A percentile compares a stretch with the other conserved stretches of the same genome.
Evolutionary conservation across 1,140 invertebrate genomes (phyloP).

Genomic region (Arctopsyche grandis): DNA sequence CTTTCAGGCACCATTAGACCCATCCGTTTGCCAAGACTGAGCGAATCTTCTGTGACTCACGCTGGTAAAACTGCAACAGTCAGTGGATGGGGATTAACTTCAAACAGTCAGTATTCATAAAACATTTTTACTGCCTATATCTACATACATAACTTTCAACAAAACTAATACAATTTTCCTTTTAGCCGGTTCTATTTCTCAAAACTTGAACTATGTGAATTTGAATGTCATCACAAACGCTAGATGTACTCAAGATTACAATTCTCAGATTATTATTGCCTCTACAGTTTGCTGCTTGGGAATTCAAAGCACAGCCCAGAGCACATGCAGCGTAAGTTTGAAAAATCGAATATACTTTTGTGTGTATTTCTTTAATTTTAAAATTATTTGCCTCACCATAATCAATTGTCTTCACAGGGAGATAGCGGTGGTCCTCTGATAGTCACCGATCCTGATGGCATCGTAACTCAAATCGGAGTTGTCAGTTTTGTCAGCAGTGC

Average conservation of each 20-base stretch:
- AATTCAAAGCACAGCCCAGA: conserved; percentile 42
- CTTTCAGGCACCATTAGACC: conserved; percentile 29
- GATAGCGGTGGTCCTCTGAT: conserved; percentile 68
- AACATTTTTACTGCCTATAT: too few species aligned
- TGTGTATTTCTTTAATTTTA: too few species aligned
- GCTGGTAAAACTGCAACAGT: conserved; percentile 47
- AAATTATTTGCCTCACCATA: too few species aligned
- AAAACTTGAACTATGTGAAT: conserved; percentile 52
- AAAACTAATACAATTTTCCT: neutral
- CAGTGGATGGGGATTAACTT: conserved; percentile 55
- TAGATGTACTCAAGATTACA: conserved; percentile 47
- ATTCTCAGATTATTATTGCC: conserved; percentile 38
- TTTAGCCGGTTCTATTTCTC: conserved; percentile 45
- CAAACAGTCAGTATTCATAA: conserved; percentile 46
- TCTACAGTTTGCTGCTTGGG: conserved; percentile 52
- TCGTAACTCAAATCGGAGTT: conserved; percentile 63
- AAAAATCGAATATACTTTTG: too few species aligned
- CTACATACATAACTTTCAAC: too few species aligned
- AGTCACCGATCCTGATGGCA: conserved; percentile 59
- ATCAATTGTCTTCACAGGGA: conserved; percentile 61
- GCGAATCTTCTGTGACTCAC: neutral
- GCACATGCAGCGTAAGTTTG: conserved; percentile 54
- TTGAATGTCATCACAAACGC: conserved; percentile 51
- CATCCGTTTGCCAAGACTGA: conserved; percentile 27
- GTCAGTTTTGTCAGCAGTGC: conserved; percentile 66